These are phyloP conservation scores for Galeruca laticollis DNA, from an alignment of 2,888 invertebrate species.

Conservation along the genomic window DNA sequence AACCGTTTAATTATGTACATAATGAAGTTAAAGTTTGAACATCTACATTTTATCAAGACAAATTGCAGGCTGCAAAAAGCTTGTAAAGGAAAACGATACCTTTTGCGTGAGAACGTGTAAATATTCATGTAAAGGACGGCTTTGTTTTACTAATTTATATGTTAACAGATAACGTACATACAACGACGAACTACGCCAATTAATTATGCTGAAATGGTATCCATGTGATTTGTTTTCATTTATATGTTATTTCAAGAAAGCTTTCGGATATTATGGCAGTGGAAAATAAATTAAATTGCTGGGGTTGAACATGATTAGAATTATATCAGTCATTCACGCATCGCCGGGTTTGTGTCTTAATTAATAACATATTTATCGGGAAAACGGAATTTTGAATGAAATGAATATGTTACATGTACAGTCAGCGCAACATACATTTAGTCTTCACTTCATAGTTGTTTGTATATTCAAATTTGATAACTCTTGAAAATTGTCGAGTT, in stretches of 20 bases:
- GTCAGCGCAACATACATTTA: too few relatives aligned
- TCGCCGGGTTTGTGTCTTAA: background rate
- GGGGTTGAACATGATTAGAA: background rate
- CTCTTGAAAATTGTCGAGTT: too few relatives aligned
- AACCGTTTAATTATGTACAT: background rate
- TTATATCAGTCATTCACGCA: background rate
- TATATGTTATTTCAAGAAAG: slow-evolving; percentile 5
- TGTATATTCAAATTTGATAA: too few relatives aligned
- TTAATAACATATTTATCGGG: background rate
- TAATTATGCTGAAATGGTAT: slow-evolving; percentile 26
- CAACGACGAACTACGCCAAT: slow-evolving; percentile 23
- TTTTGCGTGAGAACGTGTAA: slow-evolving; percentile 24
- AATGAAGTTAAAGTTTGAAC: background rate
- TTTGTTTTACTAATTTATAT: slow-evolving; percentile 25
- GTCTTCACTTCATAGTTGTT: too few relatives aligned
- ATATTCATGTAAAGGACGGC: slow-evolving; percentile 23
- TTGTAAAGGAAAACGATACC: slow-evolving; percentile 14
- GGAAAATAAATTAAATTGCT: background rate
- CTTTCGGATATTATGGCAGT: background rate
- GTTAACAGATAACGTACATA: slow-evolving; percentile 20
- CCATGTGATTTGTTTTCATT: slow-evolving; percentile 21
- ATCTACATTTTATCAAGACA: slow-evolving; percentile 4
- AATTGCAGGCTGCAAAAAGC: slow-evolving; percentile 9
- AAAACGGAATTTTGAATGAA: background rate
- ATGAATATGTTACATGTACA: too few relatives aligned